Evolutionary conservation across 1,140 invertebrate species (phyloP), one percentile per base, ranked within the genome.

Genomic region (Chrysomallon squamiferum): DNA sequence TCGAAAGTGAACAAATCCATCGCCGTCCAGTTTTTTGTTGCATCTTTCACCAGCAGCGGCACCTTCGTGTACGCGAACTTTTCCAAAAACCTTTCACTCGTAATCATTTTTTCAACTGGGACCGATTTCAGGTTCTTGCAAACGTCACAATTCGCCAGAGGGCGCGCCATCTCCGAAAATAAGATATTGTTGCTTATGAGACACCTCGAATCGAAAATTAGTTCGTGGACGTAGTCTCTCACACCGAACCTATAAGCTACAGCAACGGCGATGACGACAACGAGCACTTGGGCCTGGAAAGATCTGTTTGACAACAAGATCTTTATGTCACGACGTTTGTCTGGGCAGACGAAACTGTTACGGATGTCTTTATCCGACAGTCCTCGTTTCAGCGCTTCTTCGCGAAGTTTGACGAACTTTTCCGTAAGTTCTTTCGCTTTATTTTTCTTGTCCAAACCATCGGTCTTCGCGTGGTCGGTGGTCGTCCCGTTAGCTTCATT

Each of bases 31-130:
- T 91, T 89, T 25, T 61, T 74, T 6, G 90, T 92, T 0, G 91
- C 95, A 80, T 95, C 93, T 33, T 88, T 91, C 7, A 96, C 88
- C n/a, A 97, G 90, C 0, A 96, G 91, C 0, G 95, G 95, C 22
- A 88, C 87, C 0, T 90, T 90, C 15, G 87, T 89, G 78, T 94
- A 95, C 0, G 94, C 93, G 62, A 88, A 81, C 54, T 79, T 81
- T 35, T 65, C 22, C 2, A 67, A 20, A 60, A 95, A 95, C 27
- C 88, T 79, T 11, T 86, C 80, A 0, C 89, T 85, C 7, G 90
- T 89, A 30, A 93, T 88, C 66, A 90, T 89, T 0, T 38, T 68
- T 64, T 78, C 77, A 11, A 72, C 52, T 7, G 78, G 74, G 32
- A 83, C 73, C 11, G 45, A 11, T 32, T 83, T 80, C 18, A 91